Base-by-base conservation (phyloP, 2,113 vertebrate species). In the Panurus biarmicus region DNA sequence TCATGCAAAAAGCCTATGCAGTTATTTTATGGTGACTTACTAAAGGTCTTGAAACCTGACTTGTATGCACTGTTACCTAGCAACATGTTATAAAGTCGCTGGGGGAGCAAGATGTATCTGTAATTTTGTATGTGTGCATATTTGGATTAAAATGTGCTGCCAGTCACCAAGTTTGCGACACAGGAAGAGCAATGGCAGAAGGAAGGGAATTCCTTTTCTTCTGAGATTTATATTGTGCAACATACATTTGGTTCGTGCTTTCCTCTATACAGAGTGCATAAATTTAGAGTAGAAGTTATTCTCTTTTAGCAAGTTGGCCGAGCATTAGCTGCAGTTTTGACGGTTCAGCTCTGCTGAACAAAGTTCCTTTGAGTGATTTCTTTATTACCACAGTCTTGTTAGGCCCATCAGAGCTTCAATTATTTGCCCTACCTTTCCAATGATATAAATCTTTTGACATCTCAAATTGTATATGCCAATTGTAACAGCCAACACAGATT, bases 11-110 rank as follows among this genome's bases (percentile, higher is more conserved):
- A 97, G 92, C 96, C 97, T 90, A 15, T 95, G 97, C 95, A 95
- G 97, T 96, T 97, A 97, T 98, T 98, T 98, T 97, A 97, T 98
- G 97, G 97, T 97, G 96, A 97, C 97, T 98, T 98, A 97, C 95
- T 91, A 96, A 97, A 98, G 98, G 98, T 98, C 98, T 96, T 97
- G 96, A 96, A 98, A 98, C 97, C 97, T 98, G 98, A 98, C 98
- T 98, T 98, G 97, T 98, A 92, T 98, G 98, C 98, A 97, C 96
- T 97, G 98, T 98, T 98, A 98, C 98, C 98, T 98, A 98, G 98
- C 98, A 98, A 98, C 98, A 96, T 98, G 97, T 97, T 98, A 98
- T 96, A 98, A 98, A 98, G 98, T 98, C 97, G 95, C 97, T 65
- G 33, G 96, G 97, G 97, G 98, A 98, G 96, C 93, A 91, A 95